Percentiles rank a stretch among this genome's conserved stretches.
Evolutionary conservation across 2,888 invertebrate species (phyloP).

Genomic region (Heliconius cydno): DNA sequence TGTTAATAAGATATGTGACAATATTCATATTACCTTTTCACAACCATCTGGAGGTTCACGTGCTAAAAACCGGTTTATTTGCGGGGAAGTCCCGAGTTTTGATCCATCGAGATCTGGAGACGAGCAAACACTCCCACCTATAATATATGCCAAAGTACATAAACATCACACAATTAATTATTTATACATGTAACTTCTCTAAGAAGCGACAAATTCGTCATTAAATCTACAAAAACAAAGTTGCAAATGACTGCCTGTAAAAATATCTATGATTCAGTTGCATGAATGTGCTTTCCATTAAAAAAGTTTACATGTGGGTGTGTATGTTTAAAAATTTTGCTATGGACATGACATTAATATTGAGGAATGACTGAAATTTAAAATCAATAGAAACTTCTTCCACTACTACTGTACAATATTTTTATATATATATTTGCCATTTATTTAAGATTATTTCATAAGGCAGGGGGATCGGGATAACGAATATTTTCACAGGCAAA

Average conservation of each 20-base stretch:
- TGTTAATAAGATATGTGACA: background rate
- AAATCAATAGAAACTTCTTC: background rate
- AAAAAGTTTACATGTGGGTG: background rate
- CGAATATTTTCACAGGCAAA: no score
- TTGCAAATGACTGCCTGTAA: background rate
- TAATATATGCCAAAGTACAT: slow-evolving; percentile 49
- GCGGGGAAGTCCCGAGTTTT: slow-evolving; percentile 90
- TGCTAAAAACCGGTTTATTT: slow-evolving; percentile 92
- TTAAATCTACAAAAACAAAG: slow-evolving; percentile 13
- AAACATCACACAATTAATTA: background rate
- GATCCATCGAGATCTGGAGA: slow-evolving; percentile 89
- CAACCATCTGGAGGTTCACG: slow-evolving; percentile 95
- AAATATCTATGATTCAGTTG: background rate
- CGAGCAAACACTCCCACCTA: slow-evolving; percentile 89
- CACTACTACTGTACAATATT: background rate
- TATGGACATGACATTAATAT: background rate
- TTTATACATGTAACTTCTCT: background rate
- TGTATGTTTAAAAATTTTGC: background rate
- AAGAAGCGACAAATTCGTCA: slow-evolving; percentile 10
- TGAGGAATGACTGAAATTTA: background rate
- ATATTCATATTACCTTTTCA: slow-evolving; percentile 85
- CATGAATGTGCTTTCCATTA: slow-evolving; percentile 9
- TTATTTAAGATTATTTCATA: background rate
- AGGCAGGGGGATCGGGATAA: background rate
- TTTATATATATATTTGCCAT: background rate